phyloP scores from a whole-genome alignment of 2,888 invertebrate genomes.

The Aporophyla nigra region DNA sequence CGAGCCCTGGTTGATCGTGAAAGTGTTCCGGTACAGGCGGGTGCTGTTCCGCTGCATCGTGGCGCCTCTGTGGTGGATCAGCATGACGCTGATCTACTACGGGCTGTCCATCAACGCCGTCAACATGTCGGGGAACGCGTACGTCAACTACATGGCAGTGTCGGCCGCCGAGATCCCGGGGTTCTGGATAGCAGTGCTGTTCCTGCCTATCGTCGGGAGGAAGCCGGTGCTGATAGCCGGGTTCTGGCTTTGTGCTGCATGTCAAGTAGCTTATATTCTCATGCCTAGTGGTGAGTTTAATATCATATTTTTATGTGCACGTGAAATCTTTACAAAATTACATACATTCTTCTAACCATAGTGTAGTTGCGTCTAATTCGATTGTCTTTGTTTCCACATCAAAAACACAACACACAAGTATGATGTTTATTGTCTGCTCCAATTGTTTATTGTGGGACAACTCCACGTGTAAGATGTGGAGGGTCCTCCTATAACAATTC shows the following conservation, averaged over 20 bases:
- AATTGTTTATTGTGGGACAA: neutral
- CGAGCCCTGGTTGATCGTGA: conserved; percentile 80
- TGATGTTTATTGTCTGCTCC: neutral
- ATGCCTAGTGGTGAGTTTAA: conserved; percentile 83
- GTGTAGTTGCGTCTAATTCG: neutral
- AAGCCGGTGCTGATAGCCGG: conserved; percentile 90
- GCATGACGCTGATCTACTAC: conserved; percentile 92
- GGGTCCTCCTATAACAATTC: neutral
- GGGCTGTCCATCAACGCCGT: conserved; percentile 92
- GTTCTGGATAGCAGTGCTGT: conserved; percentile 90
- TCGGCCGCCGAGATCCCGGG: conserved; percentile 93
- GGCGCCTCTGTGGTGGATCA: conserved; percentile 91
- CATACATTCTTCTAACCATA: neutral
- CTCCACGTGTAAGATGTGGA: neutral
- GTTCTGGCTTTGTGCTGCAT: conserved; percentile 90
- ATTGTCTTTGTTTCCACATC: neutral
- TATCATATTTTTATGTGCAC: neutral
- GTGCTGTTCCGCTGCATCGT: conserved; percentile 76
- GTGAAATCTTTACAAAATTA: no score
- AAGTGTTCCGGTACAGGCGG: conserved; percentile 77
- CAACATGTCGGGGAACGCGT: conserved; percentile 91
- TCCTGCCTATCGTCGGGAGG: conserved; percentile 91
- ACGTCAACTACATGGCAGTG: conserved; percentile 92
- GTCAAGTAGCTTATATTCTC: conserved; percentile 91
- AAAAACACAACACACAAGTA: neutral